Evolutionary conservation across 2,888 invertebrate species (phyloP), one percentile per base, ranked within the genome.

Genomic region (Charanyca ferruginea): DNA sequence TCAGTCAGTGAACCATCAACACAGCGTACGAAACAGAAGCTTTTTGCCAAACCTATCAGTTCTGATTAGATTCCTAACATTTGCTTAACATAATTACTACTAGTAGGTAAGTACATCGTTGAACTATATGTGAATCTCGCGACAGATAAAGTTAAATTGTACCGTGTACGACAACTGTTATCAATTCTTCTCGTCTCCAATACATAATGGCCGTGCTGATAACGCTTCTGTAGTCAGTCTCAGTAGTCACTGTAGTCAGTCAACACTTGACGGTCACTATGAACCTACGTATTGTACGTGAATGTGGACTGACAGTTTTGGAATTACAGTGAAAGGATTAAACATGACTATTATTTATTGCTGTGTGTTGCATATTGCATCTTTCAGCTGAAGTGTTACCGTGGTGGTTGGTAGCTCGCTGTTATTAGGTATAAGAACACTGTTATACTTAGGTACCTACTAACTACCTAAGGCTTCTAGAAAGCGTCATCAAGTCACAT

Each of bases 151-250:
- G 45, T 66, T 65, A 58, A 38, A 13, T 60, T 66, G 66, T 72
- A 54, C 53, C 51, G 65, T 51, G 65, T 76, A 64, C 61, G 67
- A 58, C 69, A 67, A 59, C 69, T 55, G 69, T 85, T 87, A 86
- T 88, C 86, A 82, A 73, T 73, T 83, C 77, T 80, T 82, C 84
- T 83, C 79, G 72, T 73, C 80, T 83, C 86, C 87, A 87, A 83
- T 87, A 85, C 84, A 84, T 87, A 87, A 83, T 86, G 83, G 79
- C 77, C 77, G 79, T 47, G 52, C 68, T 58, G 87, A 87, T 87
- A 86, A 85, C 83, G 81, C 53, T 77, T 82, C 81, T 73, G 73
- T 80, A 72, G 73, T n/a, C 64, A 28, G 49, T n/a, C n/a, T 82
- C 81, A 73, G 73, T 80, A 72, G 73, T n/a, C 64, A 28, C n/a